These are phyloP conservation scores for Butorides virescens DNA, from an alignment of 2,113 vertebrate species.

Conservation along the genomic window DNA sequence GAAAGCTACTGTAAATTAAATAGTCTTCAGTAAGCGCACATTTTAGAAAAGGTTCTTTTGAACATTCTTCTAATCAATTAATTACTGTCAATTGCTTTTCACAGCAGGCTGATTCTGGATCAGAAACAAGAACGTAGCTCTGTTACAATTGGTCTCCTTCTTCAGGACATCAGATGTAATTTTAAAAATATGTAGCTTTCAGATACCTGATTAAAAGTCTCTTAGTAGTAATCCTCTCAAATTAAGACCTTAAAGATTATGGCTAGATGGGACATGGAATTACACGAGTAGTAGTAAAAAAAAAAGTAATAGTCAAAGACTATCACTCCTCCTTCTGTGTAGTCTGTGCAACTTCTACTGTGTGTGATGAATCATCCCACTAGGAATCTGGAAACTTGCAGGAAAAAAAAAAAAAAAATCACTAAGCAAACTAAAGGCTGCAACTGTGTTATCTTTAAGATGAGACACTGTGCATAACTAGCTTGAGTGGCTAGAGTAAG, in stretches of 20 bases:
- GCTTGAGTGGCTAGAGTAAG: neutral
- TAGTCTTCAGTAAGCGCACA: neutral
- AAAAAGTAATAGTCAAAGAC: neutral
- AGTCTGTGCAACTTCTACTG: neutral
- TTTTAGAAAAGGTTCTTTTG: neutral
- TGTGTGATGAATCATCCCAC: neutral
- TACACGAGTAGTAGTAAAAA: neutral
- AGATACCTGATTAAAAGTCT: neutral
- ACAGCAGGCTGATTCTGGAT: neutral
- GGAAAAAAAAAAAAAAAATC: neutral
- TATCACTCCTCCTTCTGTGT: neutral
- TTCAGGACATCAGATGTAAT: rapidly evolving
- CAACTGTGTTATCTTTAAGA: neutral
- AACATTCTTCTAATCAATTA: neutral
- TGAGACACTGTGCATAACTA: neutral
- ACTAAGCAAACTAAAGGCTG: neutral
- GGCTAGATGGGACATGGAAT: neutral
- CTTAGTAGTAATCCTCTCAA: neutral
- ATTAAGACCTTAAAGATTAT: neutral
- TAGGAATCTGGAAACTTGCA: neutral
- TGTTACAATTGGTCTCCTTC: neutral
- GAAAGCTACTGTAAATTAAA: neutral
- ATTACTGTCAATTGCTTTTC: neutral
- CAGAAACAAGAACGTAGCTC: neutral
- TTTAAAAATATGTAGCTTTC: neutral